Evolutionary conservation across 2,113 vertebrate species (phyloP), one percentile per base, ranked within the genome.

Genomic region (Alouatta palliata): DNA sequence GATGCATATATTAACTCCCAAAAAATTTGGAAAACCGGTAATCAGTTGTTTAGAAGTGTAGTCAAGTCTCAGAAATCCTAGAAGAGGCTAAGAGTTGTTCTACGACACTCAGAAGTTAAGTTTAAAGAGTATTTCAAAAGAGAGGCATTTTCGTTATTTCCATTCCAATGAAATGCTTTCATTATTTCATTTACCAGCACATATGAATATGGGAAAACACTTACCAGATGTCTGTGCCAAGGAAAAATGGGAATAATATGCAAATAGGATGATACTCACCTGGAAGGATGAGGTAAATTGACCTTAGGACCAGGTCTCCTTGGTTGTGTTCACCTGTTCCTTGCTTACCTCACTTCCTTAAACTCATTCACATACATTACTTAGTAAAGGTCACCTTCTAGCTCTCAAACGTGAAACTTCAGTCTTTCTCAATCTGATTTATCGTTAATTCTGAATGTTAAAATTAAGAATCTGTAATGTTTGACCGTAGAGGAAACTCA

Each of bases 101-200:
- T 88, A 64, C 77, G 94, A 71, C 20, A 82, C 84, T 97, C 27
- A 17, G 61, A 96, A 91, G 37, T 81, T 91, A n/a, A 93, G 12
- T 54, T 87, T 80, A 92, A 90, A 82, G 9, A 83, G 16, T 61
- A 52, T 91, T 95, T 95, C 52, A 37, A 90, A 90, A 73, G 40
- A 49, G 8, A 90, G 30, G 9, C 25, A 61, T 8, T 88, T 77
- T 49, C 17, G 25, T 87, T 75, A 23, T 79, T 89, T 95, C 13
- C 52, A 17, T 52, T 52, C 52, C 52, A 52, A 52, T 19, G 52
- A 52, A 52, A 52, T 52, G 17, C 52, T 52, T 52, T 56, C 13
- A 17, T 84, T 75, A 23, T 80, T 91, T 95, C 14, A 11, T 82
- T 79, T 77, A 80, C 43, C n/a, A 92, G 83, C 8, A 79, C 27